Percentiles rank a stretch among this genome's conserved stretches.
Conservation (phyloP, 2,888 invertebrate genomes). For the Caenorhabditis macrosperma region DNA sequence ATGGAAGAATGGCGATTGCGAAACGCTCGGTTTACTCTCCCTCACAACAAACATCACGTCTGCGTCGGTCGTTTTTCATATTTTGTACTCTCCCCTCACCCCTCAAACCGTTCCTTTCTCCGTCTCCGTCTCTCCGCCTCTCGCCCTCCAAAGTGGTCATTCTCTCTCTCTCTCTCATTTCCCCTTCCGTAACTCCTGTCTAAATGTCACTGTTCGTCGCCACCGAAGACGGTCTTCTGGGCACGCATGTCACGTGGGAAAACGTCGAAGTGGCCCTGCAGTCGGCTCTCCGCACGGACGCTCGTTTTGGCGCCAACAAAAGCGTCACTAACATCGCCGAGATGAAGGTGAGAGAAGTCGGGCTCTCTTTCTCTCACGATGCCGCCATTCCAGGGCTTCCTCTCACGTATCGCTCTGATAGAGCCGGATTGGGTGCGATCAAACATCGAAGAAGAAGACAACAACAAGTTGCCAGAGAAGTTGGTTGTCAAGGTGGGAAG, state of each 20-base stretch:
- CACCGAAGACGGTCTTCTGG: conserved; percentile 5
- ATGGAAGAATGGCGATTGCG: not conserved
- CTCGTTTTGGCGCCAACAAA: conserved; percentile 1
- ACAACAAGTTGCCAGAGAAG: conserved; percentile 6
- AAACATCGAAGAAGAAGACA: conserved; percentile 20
- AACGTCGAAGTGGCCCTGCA: conserved; percentile 5
- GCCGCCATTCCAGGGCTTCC: conserved; percentile 14
- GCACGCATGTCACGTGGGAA: conserved; percentile 18
- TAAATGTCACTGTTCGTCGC: conserved; percentile 8
- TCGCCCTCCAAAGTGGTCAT: not conserved
- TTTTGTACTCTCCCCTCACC: not conserved
- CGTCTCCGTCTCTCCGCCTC: not conserved
- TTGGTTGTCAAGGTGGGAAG: conserved; percentile 19
- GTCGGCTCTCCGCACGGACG: not conserved
- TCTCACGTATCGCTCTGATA: conserved; percentile 22
- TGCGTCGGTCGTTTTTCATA: not conserved
- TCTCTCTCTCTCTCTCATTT: not conserved
- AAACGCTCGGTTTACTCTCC: no score
- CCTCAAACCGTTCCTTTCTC: not conserved
- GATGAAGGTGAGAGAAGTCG: conserved; percentile 1
- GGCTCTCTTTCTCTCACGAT: not conserved
- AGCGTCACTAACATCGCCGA: conserved; percentile 11
- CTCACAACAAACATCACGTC: no score
- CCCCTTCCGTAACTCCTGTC: not conserved
- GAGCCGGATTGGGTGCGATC: conserved; percentile 18